phyloP scores from a whole-genome alignment of 2,888 invertebrate genomes.

The Thera obeliscata region DNA sequence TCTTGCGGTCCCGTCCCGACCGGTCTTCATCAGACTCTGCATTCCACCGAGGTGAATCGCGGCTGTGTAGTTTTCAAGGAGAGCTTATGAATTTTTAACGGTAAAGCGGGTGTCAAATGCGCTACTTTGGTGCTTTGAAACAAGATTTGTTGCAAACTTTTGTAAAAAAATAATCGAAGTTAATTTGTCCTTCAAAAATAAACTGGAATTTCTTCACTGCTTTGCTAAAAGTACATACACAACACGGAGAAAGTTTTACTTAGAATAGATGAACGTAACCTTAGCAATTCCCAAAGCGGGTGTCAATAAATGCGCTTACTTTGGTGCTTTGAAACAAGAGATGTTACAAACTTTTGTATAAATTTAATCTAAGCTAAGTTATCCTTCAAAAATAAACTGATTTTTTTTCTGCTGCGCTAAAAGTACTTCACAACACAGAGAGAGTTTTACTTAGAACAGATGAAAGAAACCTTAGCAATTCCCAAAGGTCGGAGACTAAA shows the following conservation, averaged over 20 bases:
- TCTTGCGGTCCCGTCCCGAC: slow-evolving; percentile 61
- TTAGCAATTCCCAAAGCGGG: slow-evolving; percentile 1
- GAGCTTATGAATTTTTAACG: slow-evolving; percentile 43
- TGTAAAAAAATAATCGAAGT: background rate
- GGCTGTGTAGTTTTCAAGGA: slow-evolving; percentile 37
- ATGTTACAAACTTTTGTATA: background rate
- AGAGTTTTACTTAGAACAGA: background rate
- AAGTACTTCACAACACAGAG: background rate
- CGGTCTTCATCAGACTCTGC: slow-evolving; percentile 48
- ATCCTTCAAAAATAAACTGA: background rate
- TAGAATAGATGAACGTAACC: background rate
- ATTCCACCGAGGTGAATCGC: slow-evolving; percentile 48
- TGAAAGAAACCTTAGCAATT: slow-evolving; percentile 13
- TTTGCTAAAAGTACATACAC: too few relatives aligned
- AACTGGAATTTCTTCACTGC: background rate
- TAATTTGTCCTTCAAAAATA: background rate
- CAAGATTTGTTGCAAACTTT: background rate
- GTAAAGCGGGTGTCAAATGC: slow-evolving; percentile 29
- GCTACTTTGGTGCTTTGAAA: slow-evolving; percentile 14
- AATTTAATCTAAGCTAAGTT: background rate
- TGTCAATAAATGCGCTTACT: slow-evolving; percentile 29
- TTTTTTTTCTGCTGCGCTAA: background rate
- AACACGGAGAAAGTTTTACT: background rate
- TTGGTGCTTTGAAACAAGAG: slow-evolving; percentile 5
- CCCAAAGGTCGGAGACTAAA: slow-evolving; percentile 9